A percentile compares a stretch with the other conserved stretches of the same genome.
Conservation (phyloP, 2,797 vertebrate species). For the Dipus sagitta region DNA sequence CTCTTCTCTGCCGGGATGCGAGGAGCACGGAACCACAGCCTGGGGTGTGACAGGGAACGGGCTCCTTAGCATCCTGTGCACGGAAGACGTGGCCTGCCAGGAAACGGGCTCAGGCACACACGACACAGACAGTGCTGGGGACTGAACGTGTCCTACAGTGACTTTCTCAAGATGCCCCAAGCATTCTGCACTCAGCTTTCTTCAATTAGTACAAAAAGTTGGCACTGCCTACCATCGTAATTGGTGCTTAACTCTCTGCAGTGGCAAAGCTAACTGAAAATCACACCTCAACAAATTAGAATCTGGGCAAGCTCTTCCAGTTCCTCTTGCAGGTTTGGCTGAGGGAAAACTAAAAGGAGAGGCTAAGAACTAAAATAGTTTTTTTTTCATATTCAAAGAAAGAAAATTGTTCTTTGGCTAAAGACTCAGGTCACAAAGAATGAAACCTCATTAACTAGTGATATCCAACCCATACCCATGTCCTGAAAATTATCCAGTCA, state of each 20-base stretch:
- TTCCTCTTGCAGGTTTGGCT: neutral
- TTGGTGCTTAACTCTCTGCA: slow-evolving; percentile 34
- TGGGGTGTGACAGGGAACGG: neutral
- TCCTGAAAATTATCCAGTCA: neutral
- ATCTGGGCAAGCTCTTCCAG: neutral
- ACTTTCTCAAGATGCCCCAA: neutral
- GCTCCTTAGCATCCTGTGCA: neutral
- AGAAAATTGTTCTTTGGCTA: neutral
- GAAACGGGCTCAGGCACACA: neutral
- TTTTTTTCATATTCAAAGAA: neutral
- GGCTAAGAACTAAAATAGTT: slow-evolving; percentile 37
- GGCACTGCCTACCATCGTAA: neutral
- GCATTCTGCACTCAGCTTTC: neutral
- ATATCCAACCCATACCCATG: neutral
- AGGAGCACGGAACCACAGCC: neutral
- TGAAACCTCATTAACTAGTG: neutral
- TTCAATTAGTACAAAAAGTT: neutral
- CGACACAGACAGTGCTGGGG: too few species aligned
- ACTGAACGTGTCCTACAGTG: neutral
- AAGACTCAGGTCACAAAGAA: neutral
- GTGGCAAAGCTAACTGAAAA: neutral
- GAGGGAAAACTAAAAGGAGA: neutral
- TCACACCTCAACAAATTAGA: neutral
- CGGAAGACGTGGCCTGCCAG: neutral
- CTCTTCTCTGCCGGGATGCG: too few species aligned